phyloP scores from a whole-genome alignment of 2,888 invertebrate genomes.

The Stegophylla sp. region DNA sequence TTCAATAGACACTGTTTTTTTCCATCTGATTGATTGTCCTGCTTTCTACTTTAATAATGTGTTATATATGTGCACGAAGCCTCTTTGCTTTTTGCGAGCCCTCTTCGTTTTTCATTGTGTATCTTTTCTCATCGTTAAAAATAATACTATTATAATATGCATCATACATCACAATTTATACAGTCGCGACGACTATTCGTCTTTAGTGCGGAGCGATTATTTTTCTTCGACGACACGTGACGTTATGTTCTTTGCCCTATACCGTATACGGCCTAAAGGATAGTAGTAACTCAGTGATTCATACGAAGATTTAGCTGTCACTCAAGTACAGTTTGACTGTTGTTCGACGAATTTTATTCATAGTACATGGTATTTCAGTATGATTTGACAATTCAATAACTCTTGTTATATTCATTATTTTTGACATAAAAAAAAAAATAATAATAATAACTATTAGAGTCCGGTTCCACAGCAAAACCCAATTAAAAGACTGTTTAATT shows the following conservation, averaged over 20 bases:
- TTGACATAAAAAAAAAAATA: no score
- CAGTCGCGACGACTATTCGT: background rate
- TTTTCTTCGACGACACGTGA: conserved; percentile 13
- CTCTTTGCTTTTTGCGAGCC: no score
- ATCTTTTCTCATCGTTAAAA: background rate
- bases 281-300: conserved; percentile 28
- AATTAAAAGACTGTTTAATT: no score
- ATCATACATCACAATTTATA: conserved; percentile 11
- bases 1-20: background rate
- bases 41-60: background rate
- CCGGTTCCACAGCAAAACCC: no score
- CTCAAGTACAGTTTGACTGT: background rate
- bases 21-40: background rate
- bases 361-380: no score
- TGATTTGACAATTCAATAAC: no score
- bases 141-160: background rate
- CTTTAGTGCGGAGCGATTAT: background rate
- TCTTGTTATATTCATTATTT: no score
- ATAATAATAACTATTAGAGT: no score
- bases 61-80: no score
- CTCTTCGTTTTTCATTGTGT: background rate
- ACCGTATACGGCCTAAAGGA: no score
- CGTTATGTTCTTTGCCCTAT: conserved; percentile 5
- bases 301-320: conserved; percentile 28
- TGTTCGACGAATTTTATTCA: no score